Base-by-base conservation (phyloP, 2,113 vertebrate genomes). In the Gallinago paraguaiae region DNA sequence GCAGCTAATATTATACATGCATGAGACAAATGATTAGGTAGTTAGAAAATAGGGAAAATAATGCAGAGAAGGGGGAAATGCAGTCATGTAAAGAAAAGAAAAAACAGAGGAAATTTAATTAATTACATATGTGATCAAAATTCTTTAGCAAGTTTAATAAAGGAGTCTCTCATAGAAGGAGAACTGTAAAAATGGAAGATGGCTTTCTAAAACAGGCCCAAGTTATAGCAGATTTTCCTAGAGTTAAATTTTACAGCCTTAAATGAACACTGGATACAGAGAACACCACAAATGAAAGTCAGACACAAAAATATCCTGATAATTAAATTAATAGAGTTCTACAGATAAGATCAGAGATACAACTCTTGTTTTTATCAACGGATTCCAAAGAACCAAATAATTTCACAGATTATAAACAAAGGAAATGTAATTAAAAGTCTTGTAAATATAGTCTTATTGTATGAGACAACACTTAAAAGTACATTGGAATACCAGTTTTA, bases 281-380 rank as follows among this genome's bases (percentile, higher is more conserved):
- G 50, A 86, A 93, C 67, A 93, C 23, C 72, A 94, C 80, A 75
- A 86, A 95, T 81, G 41, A 95, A 92, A 35, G 50, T 33, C 30
- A 76, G 76, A 96, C 93, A 93, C 48, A 88, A 75, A 88, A 86
- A 75, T 48, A 71, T 35, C 35, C 35, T 68, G 20, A 65, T 64
- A 77, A 79, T 35, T 68, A 65, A 45, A n/a, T 67, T 64, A 67
- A 43, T 7, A 18, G 65, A 41, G 43, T 59, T 88, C 35, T 39
- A 70, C 30, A 70, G 60, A 57, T 77, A 41, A 91, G 46, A 80
- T 50, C 31, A 63, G 70, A 89, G 60, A 54, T 22, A 6, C 27
- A 82, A 51, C 31, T 83, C 77, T 59, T 70, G 30, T 43, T 91
- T 90, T 94, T 57, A 87, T 57, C 43, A 75, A 1, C 25, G n/a